phyloP scores from a whole-genome alignment of 1,140 invertebrate genomes.

The Calephelis nemesis region DNA sequence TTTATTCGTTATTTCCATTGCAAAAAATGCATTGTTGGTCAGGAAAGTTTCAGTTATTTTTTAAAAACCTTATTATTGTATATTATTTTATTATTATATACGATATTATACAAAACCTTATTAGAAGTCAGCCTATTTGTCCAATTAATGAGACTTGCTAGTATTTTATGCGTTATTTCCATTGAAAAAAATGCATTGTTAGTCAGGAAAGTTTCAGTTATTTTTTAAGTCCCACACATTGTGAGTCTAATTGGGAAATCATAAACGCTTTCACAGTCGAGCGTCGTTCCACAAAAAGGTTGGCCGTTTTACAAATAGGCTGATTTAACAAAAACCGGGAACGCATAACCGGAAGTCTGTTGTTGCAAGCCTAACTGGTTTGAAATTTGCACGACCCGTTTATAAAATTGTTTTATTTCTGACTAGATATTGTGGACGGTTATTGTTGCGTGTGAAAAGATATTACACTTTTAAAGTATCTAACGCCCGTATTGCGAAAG shows the following conservation, averaged over 20 bases:
- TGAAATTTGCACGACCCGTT: neutral
- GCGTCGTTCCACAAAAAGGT: slow-evolving; percentile 19
- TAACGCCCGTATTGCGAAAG: too few relatives aligned
- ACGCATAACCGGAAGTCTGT: slow-evolving; percentile 41
- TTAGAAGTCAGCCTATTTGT: too few relatives aligned
- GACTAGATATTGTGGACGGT: too few relatives aligned
- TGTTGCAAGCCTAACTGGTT: slow-evolving; percentile 9
- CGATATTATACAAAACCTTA: too few relatives aligned
- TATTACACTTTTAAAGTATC: too few relatives aligned
- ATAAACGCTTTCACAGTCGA: slow-evolving; percentile 18
- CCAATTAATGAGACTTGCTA: too few relatives aligned
- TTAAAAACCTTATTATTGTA: too few relatives aligned
- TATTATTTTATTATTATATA: too few relatives aligned
- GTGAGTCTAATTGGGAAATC: slow-evolving; percentile 20
- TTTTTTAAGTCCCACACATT: neutral
- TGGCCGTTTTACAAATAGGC: slow-evolving; percentile 16
- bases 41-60: neutral
- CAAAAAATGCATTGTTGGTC: neutral
- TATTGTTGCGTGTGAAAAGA: too few relatives aligned
- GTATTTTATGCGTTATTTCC: neutral
- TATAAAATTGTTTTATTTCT: neutral
- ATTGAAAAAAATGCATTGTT: neutral
- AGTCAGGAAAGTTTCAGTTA: neutral
- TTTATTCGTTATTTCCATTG: neutral
- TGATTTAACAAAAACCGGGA: slow-evolving; percentile 19